These are phyloP conservation scores for Chauna torquata DNA, from an alignment of 2,113 vertebrate genomes.

Conservation along the genomic window DNA sequence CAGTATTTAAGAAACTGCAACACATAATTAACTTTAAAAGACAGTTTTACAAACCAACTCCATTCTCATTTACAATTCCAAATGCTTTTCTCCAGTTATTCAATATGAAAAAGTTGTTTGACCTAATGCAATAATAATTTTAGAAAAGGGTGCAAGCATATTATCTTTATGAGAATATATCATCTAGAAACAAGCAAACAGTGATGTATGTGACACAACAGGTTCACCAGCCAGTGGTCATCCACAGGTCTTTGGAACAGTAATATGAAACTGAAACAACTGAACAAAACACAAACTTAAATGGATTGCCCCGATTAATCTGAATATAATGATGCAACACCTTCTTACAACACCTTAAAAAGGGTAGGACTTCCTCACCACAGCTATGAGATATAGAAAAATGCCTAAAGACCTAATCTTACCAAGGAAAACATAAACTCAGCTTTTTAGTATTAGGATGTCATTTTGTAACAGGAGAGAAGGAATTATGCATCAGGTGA, in stretches of 20 bases:
- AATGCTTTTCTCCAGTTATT: not conserved
- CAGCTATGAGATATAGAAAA: not conserved
- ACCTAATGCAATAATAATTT: not conserved
- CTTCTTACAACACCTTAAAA: not conserved
- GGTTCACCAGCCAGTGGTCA: not conserved
- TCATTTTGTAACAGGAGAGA: not conserved
- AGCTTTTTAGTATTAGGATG: not conserved
- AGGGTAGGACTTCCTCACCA: not conserved
- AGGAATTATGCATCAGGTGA: not conserved
- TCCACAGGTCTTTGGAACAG: not conserved
- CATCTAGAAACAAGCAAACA: not conserved
- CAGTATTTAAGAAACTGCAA: not conserved
- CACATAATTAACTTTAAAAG: not conserved
- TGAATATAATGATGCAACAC: not conserved
- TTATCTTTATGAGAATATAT: not conserved
- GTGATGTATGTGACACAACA: not conserved
- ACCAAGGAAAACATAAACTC: not conserved
- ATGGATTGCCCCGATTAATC: not conserved
- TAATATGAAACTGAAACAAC: not conserved
- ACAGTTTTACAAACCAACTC: not conserved
- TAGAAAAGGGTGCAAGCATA: not conserved
- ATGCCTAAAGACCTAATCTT: not conserved
- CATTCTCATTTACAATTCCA: not conserved
- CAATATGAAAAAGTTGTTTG: not conserved
- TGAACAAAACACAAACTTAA: not conserved